phyloP scores from a whole-genome alignment of 23 tunicate genomes.

The Styela plicata region DNA sequence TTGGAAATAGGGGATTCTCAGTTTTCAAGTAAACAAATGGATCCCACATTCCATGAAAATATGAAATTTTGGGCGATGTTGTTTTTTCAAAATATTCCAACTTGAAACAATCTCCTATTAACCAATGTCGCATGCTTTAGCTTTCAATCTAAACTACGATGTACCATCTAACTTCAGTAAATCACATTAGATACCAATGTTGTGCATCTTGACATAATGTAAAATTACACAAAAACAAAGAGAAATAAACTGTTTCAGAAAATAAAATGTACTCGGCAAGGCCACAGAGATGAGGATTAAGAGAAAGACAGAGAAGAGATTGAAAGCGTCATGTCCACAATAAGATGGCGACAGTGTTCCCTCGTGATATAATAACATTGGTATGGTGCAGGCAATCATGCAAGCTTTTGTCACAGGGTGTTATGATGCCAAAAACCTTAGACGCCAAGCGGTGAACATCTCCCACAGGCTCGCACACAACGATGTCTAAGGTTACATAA shows the following conservation, averaged over 20 bases:
- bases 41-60: too few species aligned
- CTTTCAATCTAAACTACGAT: not conserved
- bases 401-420: constrained; percentile 36
- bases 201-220: not conserved
- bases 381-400: constrained; percentile 41
- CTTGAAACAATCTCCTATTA: not conserved
- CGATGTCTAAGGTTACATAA: not conserved
- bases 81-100: too few species aligned
- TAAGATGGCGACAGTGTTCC: constrained; percentile 31
- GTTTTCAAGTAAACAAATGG: too few species aligned
- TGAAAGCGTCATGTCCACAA: constrained; percentile 21
- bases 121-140: not conserved
- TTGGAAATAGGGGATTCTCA: not conserved
- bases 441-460: constrained; percentile 32
- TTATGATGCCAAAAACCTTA: constrained; percentile 26
- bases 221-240: not conserved
- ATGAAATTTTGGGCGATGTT: too few species aligned
- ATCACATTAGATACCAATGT: not conserved
- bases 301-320: constrained; percentile 12
- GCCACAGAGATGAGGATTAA: constrained; percentile 16
- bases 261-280: constrained; percentile 17
- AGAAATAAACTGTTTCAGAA: not conserved
- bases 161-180: not conserved
- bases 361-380: constrained; percentile 38
- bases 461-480: constrained; percentile 27